Base-by-base conservation (phyloP, 2,113 vertebrate genomes). In the Puntigrus tetrazona region DNA sequence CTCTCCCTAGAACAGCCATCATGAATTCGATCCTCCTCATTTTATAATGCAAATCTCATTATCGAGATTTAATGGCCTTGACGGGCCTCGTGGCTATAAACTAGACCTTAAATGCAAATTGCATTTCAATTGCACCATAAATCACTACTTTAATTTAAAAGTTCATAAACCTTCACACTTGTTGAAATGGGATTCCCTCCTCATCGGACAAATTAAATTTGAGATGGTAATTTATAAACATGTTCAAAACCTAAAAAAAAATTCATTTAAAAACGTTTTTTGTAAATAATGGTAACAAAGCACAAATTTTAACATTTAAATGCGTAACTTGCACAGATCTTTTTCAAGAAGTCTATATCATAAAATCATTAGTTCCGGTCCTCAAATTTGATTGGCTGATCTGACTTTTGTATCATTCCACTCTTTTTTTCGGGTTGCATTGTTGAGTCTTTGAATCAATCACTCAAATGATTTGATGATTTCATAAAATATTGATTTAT, bases 11-110 rank as follows among this genome's bases (percentile, higher is more conserved):
- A 27, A 34, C 25, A 69, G 78, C 45, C 70, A 80, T 81, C 79
- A 81, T 83, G 69, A 83, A 77, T 88, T 65, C 16, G 20, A 75
- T 73, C 82, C 69, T 75, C 36, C 77, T 90, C 43, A 87, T 85
- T 89, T 86, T 57, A 89, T 83, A 86, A 90, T 87, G 85, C 81
- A 87, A 87, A 88, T 87, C 75, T 82, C 65, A 72, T 91, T 90
- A 91, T 43, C 45, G 57, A 87, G 73, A 87, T 89, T 86, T 83
- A 90, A 89, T 61, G 78, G 65, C 52, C 63, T 85, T 77, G 25
- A 79, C 82, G 74, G 85, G 82, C 84, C 81, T 85, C 5, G 77
- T 43, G 83, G 43, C 77, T 59, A 87, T 89, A 89, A 92, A 90
- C 86, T 81, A 83, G 84, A 83, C 81, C 61, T 27, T 85, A 87